Percentiles rank a stretch among this genome's conserved stretches.
These are phyloP conservation scores for Pomacea canaliculata DNA, from an alignment of 2,888 invertebrate species.

Conservation along the genomic window DNA sequence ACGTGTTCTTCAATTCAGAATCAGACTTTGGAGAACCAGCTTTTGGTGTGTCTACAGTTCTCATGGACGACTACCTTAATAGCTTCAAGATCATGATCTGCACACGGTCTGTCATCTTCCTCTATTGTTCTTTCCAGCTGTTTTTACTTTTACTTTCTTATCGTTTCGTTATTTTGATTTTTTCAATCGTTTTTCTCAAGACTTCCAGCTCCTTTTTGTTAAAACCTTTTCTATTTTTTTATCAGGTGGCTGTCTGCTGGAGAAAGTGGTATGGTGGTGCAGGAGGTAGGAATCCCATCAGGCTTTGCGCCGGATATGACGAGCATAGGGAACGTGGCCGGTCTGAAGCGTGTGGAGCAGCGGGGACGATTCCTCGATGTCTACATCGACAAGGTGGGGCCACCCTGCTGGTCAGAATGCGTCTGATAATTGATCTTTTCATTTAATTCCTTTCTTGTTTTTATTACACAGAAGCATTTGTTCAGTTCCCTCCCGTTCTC, in stretches of 20 bases:
- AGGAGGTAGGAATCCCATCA: constrained; percentile 53
- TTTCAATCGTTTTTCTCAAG: no score
- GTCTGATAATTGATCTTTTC: no score
- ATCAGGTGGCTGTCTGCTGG: constrained; percentile 46
- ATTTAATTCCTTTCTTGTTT: no score
- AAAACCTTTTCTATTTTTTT: no score
- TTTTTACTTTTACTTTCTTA: no score
- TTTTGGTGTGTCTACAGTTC: constrained; percentile 51
- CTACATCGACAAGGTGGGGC: constrained; percentile 69
- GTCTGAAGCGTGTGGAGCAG: constrained; percentile 67
- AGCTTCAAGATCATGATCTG: constrained; percentile 46
- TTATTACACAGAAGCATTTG: constrained; percentile 47
- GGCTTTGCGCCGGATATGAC: constrained; percentile 49
- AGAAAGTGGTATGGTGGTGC: constrained; percentile 53
- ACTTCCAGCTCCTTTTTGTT: no score
- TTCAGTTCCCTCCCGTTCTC: constrained; percentile 18
- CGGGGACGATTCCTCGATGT: constrained; percentile 64
- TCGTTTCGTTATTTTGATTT: no score
- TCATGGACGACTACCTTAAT: constrained; percentile 49
- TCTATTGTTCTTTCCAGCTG: no score
- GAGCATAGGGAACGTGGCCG: constrained; percentile 48
- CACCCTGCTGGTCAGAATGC: no score
- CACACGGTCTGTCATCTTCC: constrained; percentile 48
- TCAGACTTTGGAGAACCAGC: constrained; percentile 44
- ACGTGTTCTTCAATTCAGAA: constrained; percentile 50